Conservation (phyloP, 1,140 invertebrate species). For the Drosophila lowei region DNA sequence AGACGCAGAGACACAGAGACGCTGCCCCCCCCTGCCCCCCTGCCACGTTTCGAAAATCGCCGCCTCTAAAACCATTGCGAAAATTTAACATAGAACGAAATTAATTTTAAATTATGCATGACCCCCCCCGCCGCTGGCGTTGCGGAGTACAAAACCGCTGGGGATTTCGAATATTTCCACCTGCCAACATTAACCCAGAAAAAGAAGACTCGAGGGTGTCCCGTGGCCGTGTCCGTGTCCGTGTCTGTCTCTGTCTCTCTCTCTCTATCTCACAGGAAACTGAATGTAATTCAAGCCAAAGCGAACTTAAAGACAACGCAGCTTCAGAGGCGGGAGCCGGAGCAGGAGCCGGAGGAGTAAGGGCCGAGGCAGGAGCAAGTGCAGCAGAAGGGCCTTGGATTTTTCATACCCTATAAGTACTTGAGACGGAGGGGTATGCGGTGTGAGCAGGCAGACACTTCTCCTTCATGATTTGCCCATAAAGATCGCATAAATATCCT, state of each 20-base stretch:
- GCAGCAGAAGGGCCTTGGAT: constrained; percentile 5
- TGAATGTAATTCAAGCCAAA: constrained; percentile 40
- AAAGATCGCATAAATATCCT: no score
- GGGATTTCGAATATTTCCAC: constrained; percentile 78
- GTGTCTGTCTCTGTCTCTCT: not conserved
- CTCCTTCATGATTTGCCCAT: no score
- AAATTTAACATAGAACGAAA: constrained; percentile 74
- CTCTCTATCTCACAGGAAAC: not conserved
- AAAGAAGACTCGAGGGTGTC: constrained; percentile 22
- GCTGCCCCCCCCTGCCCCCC: no score
- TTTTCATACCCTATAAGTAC: not conserved
- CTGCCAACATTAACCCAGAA: constrained; percentile 75
- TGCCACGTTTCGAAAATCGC: not conserved
- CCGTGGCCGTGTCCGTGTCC: constrained; percentile 16
- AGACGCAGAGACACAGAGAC: no score
- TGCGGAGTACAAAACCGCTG: constrained; percentile 50
- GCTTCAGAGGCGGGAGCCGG: constrained; percentile 29
- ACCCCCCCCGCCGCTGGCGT: constrained; percentile 16
- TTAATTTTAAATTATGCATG: constrained; percentile 82
- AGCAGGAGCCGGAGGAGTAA: not conserved
- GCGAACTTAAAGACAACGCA: constrained; percentile 54
- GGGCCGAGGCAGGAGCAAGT: not conserved
- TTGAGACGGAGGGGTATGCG: no score
- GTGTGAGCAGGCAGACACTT: no score
- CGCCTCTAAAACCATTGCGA: constrained; percentile 41